phyloP scores from a whole-genome alignment of 2,113 vertebrate species.

The Barbus barbus region DNA sequence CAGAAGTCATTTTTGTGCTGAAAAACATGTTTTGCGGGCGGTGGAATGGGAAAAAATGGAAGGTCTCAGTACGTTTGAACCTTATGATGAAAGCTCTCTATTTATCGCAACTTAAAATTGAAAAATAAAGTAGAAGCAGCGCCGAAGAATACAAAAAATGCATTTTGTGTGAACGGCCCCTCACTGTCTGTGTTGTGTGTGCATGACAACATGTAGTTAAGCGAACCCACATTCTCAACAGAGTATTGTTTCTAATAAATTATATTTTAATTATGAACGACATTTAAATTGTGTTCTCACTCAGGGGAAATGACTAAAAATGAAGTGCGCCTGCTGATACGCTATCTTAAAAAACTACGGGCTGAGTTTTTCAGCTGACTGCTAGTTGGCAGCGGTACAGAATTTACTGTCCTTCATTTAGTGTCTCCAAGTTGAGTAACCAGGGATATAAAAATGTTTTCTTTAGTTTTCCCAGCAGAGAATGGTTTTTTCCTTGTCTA shows the following conservation, averaged over 20 bases:
- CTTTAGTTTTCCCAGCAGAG: too few species aligned
- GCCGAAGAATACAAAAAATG: neutral
- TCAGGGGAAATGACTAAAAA: slow-evolving; percentile 15
- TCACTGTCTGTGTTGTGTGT: neutral
- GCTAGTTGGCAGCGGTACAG: neutral
- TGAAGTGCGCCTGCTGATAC: neutral
- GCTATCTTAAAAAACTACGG: slow-evolving; percentile 13
- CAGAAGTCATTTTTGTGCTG: fast-evolving
- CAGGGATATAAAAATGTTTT: neutral
- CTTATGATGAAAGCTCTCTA: neutral
- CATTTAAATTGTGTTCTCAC: slow-evolving; percentile 13
- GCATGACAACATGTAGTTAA: slow-evolving; percentile 4
- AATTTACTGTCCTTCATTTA: slow-evolving; percentile 15
- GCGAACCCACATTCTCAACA: neutral
- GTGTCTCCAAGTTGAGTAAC: neutral
- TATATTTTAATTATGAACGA: slow-evolving; percentile 2
- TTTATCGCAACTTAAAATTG: neutral
- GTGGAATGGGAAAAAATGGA: neutral
- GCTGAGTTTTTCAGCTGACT: slow-evolving; percentile 20
- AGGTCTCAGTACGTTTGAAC: neutral
- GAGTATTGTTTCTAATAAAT: neutral
- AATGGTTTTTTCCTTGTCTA: too few species aligned
- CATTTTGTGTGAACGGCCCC: neutral
- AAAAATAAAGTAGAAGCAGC: neutral
- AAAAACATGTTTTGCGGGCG: too few species aligned